Evolutionary conservation across 2,888 invertebrate species (phyloP), one percentile per base, ranked within the genome.

Genomic region (Lasius platythorax): DNA sequence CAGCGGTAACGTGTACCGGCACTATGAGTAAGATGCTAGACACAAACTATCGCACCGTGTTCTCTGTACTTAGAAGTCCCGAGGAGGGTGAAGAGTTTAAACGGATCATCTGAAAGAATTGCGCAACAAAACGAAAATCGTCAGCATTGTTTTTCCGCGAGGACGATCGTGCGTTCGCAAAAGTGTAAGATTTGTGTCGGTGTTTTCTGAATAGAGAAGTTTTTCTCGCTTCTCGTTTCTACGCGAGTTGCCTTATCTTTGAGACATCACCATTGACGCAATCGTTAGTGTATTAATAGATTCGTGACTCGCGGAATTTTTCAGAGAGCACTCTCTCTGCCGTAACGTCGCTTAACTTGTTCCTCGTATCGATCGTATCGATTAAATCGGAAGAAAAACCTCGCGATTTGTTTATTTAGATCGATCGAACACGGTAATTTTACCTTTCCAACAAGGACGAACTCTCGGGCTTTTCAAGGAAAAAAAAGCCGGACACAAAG

Each of bases 51-150:
- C 92, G 92, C 92, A 92, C 91, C 79, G 93, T 93, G 67, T 93
- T 93, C 89, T 93, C 93, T 93, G 93, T 94, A 92, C 94, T 94
- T 94, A 94, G 94, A 94, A 94, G 94, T 94, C 94, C 94, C 92
- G 93, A 93, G 88, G 90, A 93, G 93, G 93, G 93, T 92, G 91
- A 92, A 92, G 91, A 91, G 87, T 93, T 92, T 92, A 93, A 94
- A 84, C 92, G 93, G 85, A 89, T 91, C 89, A 90, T 93, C 90
- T 94, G 92, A 94, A 91, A 83, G 58, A 56, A 70, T 56, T 46
- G 81, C 28, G 81, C 28, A 12, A 12, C 61, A 4, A 37, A 18
- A 28, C 37, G 28, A 43, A 30, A 33, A 46, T 46, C 23, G 53
- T 64, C 81, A 23, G 23, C 23, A 12, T 50, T 61, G 46, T 63